Conservation (phyloP, 2,113 vertebrate genomes). For the Sclerurus mexicanus region DNA sequence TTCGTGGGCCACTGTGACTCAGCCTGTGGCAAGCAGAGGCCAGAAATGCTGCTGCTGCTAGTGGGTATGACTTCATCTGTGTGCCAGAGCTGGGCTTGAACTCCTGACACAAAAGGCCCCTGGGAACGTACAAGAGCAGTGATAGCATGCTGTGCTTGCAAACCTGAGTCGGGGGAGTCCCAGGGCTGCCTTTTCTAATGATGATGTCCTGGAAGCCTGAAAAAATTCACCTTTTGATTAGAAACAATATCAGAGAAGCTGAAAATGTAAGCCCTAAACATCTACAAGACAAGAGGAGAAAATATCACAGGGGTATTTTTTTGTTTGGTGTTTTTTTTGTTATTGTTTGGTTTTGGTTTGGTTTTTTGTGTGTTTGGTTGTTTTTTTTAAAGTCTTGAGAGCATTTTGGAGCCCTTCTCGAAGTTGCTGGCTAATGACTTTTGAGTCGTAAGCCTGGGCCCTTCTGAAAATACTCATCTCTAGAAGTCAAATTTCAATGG, state of each 20-base stretch:
- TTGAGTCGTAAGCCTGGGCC: not conserved
- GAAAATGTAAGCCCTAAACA: not conserved
- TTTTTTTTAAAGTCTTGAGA: not conserved
- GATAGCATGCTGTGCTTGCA: not conserved
- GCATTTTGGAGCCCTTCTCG: not conserved
- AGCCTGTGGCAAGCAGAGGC: not conserved
- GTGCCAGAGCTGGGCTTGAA: not conserved
- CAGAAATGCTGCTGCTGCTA: not conserved
- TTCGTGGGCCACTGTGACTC: not conserved
- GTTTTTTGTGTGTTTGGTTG: no score
- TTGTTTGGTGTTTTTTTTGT: no score
- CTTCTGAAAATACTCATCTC: not conserved
- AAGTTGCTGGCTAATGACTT: not conserved
- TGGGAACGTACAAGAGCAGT: not conserved
- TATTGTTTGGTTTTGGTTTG: no score
- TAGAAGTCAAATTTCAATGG: not conserved
- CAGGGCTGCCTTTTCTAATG: not conserved
- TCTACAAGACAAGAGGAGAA: not conserved
- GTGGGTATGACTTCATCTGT: not conserved
- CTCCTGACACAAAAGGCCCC: not conserved
- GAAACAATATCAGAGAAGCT: not conserved
- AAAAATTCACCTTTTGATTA: not conserved
- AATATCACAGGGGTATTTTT: not conserved
- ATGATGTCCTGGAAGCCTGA: not conserved
- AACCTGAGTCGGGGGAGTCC: not conserved